Conservation (phyloP, 2,888 invertebrate genomes). For the Coenonympha glycerion region DNA sequence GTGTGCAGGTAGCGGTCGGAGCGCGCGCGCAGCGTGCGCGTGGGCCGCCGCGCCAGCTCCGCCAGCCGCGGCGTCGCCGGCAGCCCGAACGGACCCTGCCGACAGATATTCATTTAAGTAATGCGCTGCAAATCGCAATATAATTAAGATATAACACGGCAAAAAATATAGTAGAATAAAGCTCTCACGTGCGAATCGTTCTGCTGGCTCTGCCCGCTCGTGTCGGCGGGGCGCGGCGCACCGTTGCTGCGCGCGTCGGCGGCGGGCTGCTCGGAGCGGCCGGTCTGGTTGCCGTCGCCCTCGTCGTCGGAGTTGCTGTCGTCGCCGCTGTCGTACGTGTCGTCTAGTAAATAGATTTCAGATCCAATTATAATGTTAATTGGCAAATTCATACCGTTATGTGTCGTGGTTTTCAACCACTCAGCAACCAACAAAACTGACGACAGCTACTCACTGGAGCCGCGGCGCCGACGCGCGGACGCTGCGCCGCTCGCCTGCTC, state of each 20-base stretch:
- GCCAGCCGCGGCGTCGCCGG: constrained; percentile 62
- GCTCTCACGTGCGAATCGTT: constrained; percentile 39
- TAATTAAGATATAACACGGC: too few species aligned
- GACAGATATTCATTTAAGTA: not conserved
- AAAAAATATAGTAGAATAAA: too few species aligned
- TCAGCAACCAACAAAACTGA: not conserved
- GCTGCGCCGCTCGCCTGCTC: not conserved
- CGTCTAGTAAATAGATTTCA: constrained; percentile 47
- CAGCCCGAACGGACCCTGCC: constrained; percentile 52
- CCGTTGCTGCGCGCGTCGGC: constrained; percentile 37
- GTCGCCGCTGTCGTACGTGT: constrained; percentile 64
- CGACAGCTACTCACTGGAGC: constrained; percentile 37
- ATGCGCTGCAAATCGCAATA: too few species aligned
- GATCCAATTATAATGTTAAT: too few species aligned
- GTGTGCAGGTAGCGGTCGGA: constrained; percentile 74
- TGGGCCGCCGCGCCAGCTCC: constrained; percentile 56
- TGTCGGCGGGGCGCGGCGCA: not conserved
- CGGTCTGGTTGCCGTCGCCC: constrained; percentile 18
- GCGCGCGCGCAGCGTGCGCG: constrained; percentile 63
- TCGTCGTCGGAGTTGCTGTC: constrained; percentile 58
- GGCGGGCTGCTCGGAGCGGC: constrained; percentile 49
- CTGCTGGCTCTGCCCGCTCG: not conserved
- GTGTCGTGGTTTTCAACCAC: too few species aligned
- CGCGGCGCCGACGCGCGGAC: constrained; percentile 36
- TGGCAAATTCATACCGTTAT: too few species aligned